phyloP scores from a whole-genome alignment of 2,797 vertebrate genomes.

The Odontamblyopus rebecca region DNA sequence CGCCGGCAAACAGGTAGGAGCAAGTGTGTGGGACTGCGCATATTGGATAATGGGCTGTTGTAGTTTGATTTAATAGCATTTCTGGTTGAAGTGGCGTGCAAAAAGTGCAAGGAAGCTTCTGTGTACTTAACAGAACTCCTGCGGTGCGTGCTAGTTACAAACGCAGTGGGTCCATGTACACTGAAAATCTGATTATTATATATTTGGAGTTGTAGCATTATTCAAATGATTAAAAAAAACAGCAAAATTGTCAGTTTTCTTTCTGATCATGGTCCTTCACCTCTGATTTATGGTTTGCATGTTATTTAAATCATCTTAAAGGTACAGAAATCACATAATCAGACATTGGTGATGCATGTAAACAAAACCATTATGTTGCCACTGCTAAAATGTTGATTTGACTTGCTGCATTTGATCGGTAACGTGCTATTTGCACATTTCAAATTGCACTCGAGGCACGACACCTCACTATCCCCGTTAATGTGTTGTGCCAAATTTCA shows the following conservation, averaged over 20 bases:
- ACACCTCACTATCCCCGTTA: not conserved
- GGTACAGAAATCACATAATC: too few relatives aligned
- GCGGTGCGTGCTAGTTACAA: slow-evolving; percentile 6
- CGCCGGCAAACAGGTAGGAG: slow-evolving; percentile 59
- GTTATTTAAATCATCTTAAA: too few relatives aligned
- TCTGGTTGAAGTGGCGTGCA: slow-evolving; percentile 19
- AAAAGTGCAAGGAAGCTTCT: slow-evolving; percentile 2
- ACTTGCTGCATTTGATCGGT: not conserved
- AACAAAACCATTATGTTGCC: not conserved
- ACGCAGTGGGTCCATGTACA: too few relatives aligned
- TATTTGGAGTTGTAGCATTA: too few relatives aligned
- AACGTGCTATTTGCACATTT: not conserved
- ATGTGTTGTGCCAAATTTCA: not conserved
- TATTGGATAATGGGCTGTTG: slow-evolving; percentile 20
- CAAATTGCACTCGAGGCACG: not conserved
- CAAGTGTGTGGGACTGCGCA: slow-evolving; percentile 31
- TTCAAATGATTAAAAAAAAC: too few relatives aligned
- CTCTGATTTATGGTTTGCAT: too few relatives aligned
- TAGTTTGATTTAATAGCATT: slow-evolving; percentile 34
- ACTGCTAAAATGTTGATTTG: not conserved
- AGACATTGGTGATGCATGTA: too few relatives aligned
- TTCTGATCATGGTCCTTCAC: too few relatives aligned
- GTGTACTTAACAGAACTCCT: slow-evolving; percentile 1
- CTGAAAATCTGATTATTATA: too few relatives aligned
- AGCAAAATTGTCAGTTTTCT: too few relatives aligned